Conservation (phyloP, 2,888 invertebrate species). For the Mactromeris polynyma region DNA sequence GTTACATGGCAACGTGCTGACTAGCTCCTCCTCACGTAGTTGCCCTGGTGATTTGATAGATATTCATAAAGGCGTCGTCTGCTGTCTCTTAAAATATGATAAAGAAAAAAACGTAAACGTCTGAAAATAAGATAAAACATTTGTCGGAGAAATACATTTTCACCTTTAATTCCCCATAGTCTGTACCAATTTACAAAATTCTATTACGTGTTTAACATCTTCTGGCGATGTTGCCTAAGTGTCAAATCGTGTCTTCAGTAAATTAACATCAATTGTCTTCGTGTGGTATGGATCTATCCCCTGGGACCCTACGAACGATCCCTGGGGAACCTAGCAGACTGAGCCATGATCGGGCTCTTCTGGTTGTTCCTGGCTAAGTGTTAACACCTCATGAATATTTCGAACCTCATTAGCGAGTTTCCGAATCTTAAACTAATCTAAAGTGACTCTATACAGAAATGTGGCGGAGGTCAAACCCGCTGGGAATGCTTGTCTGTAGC, state of each 20-base stretch:
- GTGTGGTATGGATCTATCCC: constrained; percentile 46
- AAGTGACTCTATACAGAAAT: constrained; percentile 63
- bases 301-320: constrained; percentile 26
- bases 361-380: constrained; percentile 50
- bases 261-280: constrained; percentile 66
- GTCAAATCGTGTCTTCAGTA: constrained; percentile 64
- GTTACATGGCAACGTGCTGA: too few species aligned
- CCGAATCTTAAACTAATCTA: constrained; percentile 66
- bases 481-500: constrained; percentile 45
- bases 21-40: not conserved
- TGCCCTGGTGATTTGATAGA: not conserved
- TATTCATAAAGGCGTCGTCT: constrained; percentile 28
- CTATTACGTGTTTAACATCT: constrained; percentile 64
- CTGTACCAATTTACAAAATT: constrained; percentile 54
- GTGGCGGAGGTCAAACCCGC: constrained; percentile 48
- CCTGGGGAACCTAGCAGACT: constrained; percentile 45
- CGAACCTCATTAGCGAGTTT: constrained; percentile 59
- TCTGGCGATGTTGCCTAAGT: constrained; percentile 53
- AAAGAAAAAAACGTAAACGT: constrained; percentile 23
- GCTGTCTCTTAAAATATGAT: constrained; percentile 44
- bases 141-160: constrained; percentile 48
- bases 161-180: constrained; percentile 50
- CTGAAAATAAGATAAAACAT: constrained; percentile 48
- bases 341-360: constrained; percentile 46
- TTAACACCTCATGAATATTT: constrained; percentile 65